Percentiles rank a stretch among this genome's conserved stretches.
Conservation (phyloP, 2,888 invertebrate species). For the Luperina testacea region DNA sequence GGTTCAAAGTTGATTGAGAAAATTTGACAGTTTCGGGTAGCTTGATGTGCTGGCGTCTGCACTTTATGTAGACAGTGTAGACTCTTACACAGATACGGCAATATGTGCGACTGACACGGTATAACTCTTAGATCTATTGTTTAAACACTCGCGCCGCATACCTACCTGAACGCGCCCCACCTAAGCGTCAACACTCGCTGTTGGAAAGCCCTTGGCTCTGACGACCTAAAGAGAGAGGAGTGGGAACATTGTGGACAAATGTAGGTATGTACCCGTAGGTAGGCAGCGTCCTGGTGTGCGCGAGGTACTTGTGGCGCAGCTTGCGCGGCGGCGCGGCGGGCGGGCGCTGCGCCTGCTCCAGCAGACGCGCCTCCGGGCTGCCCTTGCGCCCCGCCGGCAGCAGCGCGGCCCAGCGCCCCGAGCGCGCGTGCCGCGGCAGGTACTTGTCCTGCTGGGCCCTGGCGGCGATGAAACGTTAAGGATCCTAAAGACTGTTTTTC, state of each 20-base stretch:
- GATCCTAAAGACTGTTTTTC: neutral
- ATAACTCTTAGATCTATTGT: neutral
- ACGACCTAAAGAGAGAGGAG: too few relatives aligned
- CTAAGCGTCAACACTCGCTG: too few relatives aligned
- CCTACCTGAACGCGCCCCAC: too few relatives aligned
- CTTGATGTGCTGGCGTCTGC: too few relatives aligned
- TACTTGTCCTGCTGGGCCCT: constrained; percentile 94
- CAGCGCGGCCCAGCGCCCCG: constrained; percentile 93
- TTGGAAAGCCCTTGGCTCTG: too few relatives aligned
- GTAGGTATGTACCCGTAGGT: constrained; percentile 92
- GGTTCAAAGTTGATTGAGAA: too few relatives aligned
- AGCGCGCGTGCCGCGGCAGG: constrained; percentile 94
- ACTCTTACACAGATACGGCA: too few relatives aligned
- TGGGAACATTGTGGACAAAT: neutral
- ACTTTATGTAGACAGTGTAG: too few relatives aligned
- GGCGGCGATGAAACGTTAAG: neutral
- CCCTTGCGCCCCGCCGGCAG: constrained; percentile 94
- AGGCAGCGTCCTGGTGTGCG: constrained; percentile 97
- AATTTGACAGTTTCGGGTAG: too few relatives aligned
- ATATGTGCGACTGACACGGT: neutral
- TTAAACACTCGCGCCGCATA: neutral
- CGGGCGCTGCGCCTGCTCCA: constrained; percentile 96
- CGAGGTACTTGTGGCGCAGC: constrained; percentile 96
- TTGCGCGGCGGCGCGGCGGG: constrained; percentile 95
- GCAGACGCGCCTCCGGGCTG: constrained; percentile 95